phyloP scores from a whole-genome alignment of 2,113 vertebrate genomes.

The Bucco capensis region DNA sequence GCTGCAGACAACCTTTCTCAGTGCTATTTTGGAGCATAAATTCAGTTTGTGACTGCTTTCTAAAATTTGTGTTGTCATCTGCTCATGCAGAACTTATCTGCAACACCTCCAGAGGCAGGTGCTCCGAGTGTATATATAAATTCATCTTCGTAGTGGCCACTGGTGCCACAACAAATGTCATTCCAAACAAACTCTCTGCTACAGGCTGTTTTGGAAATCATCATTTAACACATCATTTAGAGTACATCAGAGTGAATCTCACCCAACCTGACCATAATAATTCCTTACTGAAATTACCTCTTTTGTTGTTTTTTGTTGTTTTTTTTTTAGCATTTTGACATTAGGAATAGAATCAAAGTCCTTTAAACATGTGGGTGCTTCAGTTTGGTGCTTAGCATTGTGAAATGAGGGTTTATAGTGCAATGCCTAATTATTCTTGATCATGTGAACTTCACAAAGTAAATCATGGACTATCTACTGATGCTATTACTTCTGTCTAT shows the following conservation, averaged over 20 bases:
- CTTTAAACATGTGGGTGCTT: constrained; percentile 5
- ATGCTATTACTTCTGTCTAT: neutral
- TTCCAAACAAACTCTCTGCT: constrained; percentile 67
- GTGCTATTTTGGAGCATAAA: neutral
- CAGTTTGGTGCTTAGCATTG: neutral
- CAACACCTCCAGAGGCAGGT: constrained; percentile 47
- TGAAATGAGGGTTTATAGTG: neutral
- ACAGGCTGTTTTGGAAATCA: constrained; percentile 62
- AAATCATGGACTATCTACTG: neutral
- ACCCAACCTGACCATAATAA: constrained; percentile 39
- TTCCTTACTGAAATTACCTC: constrained; percentile 54
- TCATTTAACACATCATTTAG: constrained; percentile 72
- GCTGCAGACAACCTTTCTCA: neutral
- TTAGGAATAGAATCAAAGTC: constrained; percentile 26
- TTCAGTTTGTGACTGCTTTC: neutral
- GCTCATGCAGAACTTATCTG: constrained; percentile 38
- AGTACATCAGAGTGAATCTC: constrained; percentile 65
- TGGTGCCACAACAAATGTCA: constrained; percentile 61
- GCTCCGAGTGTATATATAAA: constrained; percentile 40
- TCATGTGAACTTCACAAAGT: neutral
- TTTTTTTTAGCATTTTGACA: constrained; percentile 51
- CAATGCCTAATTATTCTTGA: neutral
- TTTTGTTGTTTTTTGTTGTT: constrained; percentile 66
- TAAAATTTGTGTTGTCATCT: constrained; percentile 42
- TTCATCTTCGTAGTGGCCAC: constrained; percentile 46